phyloP scores from a whole-genome alignment of 2,797 vertebrate species.

The Mionectes olivaceus region DNA sequence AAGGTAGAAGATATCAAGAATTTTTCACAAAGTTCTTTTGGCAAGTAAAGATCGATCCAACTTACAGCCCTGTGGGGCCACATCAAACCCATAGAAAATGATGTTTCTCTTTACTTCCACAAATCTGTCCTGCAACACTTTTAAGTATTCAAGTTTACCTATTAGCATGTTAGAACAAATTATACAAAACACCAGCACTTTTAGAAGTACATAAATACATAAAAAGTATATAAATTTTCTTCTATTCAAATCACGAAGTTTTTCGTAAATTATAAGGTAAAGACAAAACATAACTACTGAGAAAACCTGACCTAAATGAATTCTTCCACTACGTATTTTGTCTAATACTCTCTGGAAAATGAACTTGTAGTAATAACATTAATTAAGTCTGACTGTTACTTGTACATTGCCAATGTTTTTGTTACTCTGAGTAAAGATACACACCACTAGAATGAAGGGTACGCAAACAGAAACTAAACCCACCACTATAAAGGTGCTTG shows the following conservation, averaged over 20 bases:
- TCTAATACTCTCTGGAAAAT: background rate
- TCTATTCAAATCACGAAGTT: fast-evolving
- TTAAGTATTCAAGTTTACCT: background rate
- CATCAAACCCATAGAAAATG: background rate
- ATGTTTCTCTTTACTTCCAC: background rate
- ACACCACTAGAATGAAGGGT: background rate
- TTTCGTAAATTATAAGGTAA: background rate
- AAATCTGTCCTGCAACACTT: background rate
- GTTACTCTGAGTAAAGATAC: background rate
- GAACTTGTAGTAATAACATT: background rate
- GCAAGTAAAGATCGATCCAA: background rate
- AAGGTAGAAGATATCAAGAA: background rate
- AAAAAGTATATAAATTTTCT: background rate
- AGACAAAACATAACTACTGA: background rate
- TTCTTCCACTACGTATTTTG: background rate
- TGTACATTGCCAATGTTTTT: background rate
- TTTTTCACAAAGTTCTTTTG: background rate
- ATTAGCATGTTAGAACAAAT: background rate
- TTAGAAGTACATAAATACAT: background rate
- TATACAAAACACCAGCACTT: background rate
- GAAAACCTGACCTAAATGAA: background rate
- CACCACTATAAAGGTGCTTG: background rate
- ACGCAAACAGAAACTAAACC: background rate
- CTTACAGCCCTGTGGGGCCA: background rate
- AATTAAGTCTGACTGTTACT: background rate